A percentile compares a stretch with the other conserved stretches of the same genome.
These are phyloP conservation scores for Lithophane socia DNA, from an alignment of 2,888 invertebrate species.

Conservation along the genomic window DNA sequence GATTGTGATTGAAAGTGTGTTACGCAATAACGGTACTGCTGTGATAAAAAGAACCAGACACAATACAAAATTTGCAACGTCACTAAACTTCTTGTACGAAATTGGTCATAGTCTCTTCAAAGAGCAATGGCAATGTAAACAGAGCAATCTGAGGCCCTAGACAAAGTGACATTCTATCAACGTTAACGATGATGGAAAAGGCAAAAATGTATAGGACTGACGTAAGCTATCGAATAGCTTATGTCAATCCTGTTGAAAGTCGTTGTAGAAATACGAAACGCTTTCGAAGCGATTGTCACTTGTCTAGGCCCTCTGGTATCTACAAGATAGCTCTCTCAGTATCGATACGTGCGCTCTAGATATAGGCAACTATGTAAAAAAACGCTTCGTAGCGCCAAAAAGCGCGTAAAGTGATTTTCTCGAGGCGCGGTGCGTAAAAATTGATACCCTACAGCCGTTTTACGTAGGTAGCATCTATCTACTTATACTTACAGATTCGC, in stretches of 20 bases:
- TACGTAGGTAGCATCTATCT: not conserved
- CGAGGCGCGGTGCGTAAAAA: conserved; percentile 30
- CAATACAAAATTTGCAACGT: not conserved
- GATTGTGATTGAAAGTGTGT: too few species aligned
- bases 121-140: not conserved
- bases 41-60: not conserved
- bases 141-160: too few species aligned
- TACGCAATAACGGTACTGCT: not conserved
- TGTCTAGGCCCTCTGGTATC: too few species aligned
- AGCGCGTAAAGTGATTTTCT: conserved; percentile 43
- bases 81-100: not conserved
- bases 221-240: too few species aligned
- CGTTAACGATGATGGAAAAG: too few species aligned
- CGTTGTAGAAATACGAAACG: too few species aligned
- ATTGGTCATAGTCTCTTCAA: not conserved
- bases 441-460: conserved; percentile 8
- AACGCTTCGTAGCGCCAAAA: conserved; percentile 30
- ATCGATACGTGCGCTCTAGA: conserved; percentile 39
- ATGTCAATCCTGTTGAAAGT: too few species aligned
- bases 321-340: conserved; percentile 18
- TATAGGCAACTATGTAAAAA: conserved; percentile 29
- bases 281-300: too few species aligned
- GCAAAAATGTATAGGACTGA: too few species aligned
- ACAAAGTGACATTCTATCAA: too few species aligned
- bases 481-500: not conserved